Evolutionary conservation across 2,888 invertebrate species (phyloP), one percentile per base, ranked within the genome.

Genomic region (Philaethria dido): DNA sequence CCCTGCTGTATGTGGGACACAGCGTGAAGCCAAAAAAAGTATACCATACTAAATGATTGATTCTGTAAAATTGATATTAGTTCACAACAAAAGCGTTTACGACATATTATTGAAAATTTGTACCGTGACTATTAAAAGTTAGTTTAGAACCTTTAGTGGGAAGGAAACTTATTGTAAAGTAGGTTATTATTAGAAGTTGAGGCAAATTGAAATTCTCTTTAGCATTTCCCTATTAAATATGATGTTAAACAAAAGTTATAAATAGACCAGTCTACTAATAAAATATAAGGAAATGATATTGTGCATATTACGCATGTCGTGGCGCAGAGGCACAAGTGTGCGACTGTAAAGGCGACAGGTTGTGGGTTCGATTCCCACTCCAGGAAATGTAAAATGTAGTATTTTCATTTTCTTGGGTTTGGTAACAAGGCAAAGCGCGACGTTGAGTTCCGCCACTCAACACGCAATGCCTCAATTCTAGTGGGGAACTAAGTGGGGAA

Each of bases 111-210:
- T 33, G 45, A 60, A 18, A 18, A 29, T 47, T 45, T 29, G 14
- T 18, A 60, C 25, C n/a, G 39, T 25, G 3, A 16, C 16, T 45
- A 47, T 6, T 33, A 44, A 45, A 29, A 60, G 29, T 60, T 13
- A 22, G 29, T 29, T 60, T 60, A 25, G 9, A 45, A 25, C 18
- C 59, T 25, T 60, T 29, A 4, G 29, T 44, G 45, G 14, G 29
- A 45, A 45, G 16, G 18, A 8, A 29, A 60, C 29, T 60, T 60
- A 44, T 16, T 29, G 11, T 18, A 22, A 60, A 60, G 44, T 60
- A 29, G 18, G 18, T 59, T 60, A 47, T 45, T 60, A 44, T 60
- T 45, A 29, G 16, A 60, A 60, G 18, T 60, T 60, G 6, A 14
- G 0, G 18, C 18, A 14, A 60, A 60, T 29, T 45, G 45, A 45